Conservation (phyloP, 2,113 vertebrate species). For the Sceloporus tristichus region DNA sequence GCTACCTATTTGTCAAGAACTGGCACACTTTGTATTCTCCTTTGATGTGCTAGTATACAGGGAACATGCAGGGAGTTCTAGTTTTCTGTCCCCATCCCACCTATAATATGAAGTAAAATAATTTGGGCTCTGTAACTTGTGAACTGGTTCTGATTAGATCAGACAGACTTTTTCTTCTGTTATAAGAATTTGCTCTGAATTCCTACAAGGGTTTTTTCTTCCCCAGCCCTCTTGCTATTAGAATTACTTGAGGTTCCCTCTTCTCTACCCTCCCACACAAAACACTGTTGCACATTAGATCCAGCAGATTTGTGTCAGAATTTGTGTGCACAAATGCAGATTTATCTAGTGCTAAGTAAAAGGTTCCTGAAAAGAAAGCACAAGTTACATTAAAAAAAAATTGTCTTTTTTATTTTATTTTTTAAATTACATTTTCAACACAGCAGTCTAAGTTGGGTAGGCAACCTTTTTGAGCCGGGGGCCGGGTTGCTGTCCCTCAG, state of each 20-base stretch:
- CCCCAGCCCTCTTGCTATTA: background rate
- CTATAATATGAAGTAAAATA: too few species aligned
- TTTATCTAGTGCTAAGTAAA: too few species aligned
- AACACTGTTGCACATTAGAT: too few species aligned
- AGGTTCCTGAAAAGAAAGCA: too few species aligned
- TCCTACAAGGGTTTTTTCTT: background rate
- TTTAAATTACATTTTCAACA: background rate
- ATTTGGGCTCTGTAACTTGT: background rate
- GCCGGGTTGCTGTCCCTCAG: too few species aligned
- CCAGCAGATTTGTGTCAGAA: too few species aligned
- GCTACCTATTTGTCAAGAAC: background rate
- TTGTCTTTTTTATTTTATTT: background rate
- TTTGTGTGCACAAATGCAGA: too few species aligned
- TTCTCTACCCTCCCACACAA: too few species aligned
- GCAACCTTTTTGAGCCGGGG: too few species aligned
- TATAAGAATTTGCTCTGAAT: background rate
- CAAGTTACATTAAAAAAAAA: background rate
- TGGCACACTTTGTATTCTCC: background rate
- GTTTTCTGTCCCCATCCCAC: background rate
- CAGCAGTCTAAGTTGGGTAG: background rate
- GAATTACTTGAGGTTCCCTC: background rate
- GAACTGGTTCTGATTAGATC: background rate
- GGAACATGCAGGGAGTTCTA: background rate
- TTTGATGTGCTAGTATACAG: background rate
- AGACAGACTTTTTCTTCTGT: background rate